Evolutionary conservation across 64 coral and sea anemone genomes (phyloP).

Genomic region (Porites australiensis): DNA sequence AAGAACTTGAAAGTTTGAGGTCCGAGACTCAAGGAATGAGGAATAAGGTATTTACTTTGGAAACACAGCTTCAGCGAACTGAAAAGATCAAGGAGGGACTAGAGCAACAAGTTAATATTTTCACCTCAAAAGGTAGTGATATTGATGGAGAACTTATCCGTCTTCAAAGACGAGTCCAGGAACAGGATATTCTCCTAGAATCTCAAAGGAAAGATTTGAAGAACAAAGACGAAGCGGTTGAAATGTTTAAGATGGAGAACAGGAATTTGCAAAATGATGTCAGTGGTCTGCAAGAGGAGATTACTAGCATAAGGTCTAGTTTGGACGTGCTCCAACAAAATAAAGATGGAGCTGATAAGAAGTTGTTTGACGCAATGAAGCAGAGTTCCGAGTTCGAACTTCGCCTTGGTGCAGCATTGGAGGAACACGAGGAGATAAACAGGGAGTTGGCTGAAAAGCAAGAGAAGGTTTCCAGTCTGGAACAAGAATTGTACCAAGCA

Average conservation of each 20-base stretch:
- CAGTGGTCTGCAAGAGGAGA: slow-evolving; percentile 52
- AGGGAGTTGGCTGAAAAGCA: slow-evolving; percentile 76
- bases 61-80: slow-evolving; percentile 63
- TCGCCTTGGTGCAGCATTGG: slow-evolving; percentile 53
- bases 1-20: slow-evolving; percentile 53
- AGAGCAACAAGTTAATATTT: slow-evolving; percentile 51
- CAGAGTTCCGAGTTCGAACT: slow-evolving; percentile 82
- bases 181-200: slow-evolving; percentile 54
- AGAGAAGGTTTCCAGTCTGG: slow-evolving; percentile 32
- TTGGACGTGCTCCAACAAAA: slow-evolving; percentile 65
- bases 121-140: slow-evolving; percentile 45
- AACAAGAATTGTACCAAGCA: slow-evolving; percentile 64
- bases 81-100: slow-evolving; percentile 72
- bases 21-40: slow-evolving; percentile 42
- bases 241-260: slow-evolving; percentile 63
- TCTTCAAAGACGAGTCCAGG: slow-evolving; percentile 71
- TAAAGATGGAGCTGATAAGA: slow-evolving; percentile 66
- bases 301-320: slow-evolving; percentile 33
- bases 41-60: slow-evolving; percentile 62
- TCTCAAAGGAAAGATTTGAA: slow-evolving; percentile 66
- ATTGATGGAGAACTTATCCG: slow-evolving; percentile 43
- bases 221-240: slow-evolving; percentile 72
- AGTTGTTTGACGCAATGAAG: slow-evolving; percentile 83
- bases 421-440: slow-evolving; percentile 80
- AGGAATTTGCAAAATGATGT: slow-evolving; percentile 59